Evolutionary conservation across 2,888 invertebrate species (phyloP).

Genomic region (Sclerodermus sp.): DNA sequence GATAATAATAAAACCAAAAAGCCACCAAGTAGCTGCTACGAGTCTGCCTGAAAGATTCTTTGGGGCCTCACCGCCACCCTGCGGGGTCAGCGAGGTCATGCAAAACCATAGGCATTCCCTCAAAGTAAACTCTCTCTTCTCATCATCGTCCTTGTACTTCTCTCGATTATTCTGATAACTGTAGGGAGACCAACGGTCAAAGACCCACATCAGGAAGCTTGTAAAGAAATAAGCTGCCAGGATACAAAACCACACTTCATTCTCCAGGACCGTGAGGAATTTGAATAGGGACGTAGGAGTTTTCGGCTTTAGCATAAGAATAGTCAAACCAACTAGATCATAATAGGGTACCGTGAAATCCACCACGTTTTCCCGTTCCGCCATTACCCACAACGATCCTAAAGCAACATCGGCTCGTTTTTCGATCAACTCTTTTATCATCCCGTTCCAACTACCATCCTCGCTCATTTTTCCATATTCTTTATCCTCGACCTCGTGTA

Average conservation of each 20-base stretch:
- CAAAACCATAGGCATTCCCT: conserved; percentile 97
- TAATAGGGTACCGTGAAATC: conserved; percentile 97
- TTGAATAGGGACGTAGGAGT: conserved; percentile 89
- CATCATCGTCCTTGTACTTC: conserved; percentile 85
- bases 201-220: conserved; percentile 88
- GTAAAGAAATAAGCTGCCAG: conserved; percentile 90
- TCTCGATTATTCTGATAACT: conserved; percentile 90
- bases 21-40: conserved; percentile 95
- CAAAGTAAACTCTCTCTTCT: conserved; percentile 86
- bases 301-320: conserved; percentile 87
- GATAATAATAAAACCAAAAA: conserved; percentile 96
- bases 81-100: conserved; percentile 91
- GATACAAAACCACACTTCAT: conserved; percentile 93
- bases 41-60: conserved; percentile 90
- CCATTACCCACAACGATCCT: conserved; percentile 91
- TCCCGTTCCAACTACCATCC: conserved; percentile 78
- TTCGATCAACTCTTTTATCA: conserved; percentile 75
- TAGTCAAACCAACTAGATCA: conserved; percentile 91
- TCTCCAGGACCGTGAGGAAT: conserved; percentile 90
- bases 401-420: conserved; percentile 88
- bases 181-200: conserved; percentile 93
- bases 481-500: conserved; percentile 76
- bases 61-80: conserved; percentile 89
- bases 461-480: conserved; percentile 87
- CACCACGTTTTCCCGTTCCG: conserved; percentile 83